Evolutionary conservation across 2,113 vertebrate species (phyloP).

Genomic region (Eurystomus gularis): DNA sequence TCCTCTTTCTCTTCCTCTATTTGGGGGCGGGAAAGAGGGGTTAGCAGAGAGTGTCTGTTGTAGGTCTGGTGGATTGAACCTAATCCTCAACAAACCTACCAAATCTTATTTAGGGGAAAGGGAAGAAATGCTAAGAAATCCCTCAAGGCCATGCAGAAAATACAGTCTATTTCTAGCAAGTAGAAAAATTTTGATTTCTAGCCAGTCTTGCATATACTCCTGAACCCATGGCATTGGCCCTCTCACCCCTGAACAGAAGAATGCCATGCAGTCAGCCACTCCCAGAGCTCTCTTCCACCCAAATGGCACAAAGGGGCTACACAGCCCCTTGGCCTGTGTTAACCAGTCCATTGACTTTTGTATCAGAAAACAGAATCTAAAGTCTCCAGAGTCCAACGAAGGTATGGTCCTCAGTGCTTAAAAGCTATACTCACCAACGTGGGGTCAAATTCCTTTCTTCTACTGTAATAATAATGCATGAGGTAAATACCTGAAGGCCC

Average conservation of each 20-base stretch:
- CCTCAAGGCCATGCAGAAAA: neutral
- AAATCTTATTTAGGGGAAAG: neutral
- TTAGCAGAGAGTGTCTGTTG: no score
- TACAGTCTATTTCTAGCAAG: neutral
- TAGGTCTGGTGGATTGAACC: no score
- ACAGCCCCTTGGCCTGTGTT: neutral
- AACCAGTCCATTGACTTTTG: neutral
- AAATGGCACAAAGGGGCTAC: neutral
- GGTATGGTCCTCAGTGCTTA: neutral
- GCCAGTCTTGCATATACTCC: neutral
- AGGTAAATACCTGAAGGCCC: conserved; percentile 81
- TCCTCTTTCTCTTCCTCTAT: no score
- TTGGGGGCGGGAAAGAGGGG: no score
- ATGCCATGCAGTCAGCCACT: neutral
- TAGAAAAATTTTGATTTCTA: neutral
- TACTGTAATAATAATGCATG: neutral
- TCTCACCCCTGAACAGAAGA: neutral
- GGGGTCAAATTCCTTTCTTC: neutral
- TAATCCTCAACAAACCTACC: no score
- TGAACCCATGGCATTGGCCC: neutral
- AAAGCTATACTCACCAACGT: neutral
- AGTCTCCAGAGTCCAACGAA: neutral
- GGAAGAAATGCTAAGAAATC: neutral
- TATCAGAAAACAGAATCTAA: neutral
- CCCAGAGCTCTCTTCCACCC: neutral